Evolutionary conservation across 2,113 vertebrate species (phyloP), one percentile per base, ranked within the genome.

Genomic region (Megatriorchis doriae): DNA sequence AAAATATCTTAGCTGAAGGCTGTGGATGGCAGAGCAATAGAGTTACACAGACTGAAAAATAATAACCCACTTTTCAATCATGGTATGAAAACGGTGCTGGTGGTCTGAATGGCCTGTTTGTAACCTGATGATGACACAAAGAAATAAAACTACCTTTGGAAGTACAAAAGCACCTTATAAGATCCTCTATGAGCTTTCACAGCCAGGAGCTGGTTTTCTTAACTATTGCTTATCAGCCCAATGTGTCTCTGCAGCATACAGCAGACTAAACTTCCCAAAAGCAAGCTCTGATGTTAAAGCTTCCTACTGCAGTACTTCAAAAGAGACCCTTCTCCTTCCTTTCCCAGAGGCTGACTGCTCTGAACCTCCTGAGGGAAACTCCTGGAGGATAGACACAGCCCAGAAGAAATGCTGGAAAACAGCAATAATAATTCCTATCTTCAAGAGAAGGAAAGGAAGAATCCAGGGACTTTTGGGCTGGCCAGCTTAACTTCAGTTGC

Each of bases 1-100:
- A 93, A 97, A 96, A 74, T 79, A 18, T 18, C 84, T 80, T 83
- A 75, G 88, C 93, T 90, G 82, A 90, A 75, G 86, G 62, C 75
- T 34, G 65, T 40, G 75, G 77, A 19, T 55, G 72, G 55, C 36
- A 58, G 42, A 82, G 67, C 61, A 72, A 56, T 32, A 65, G 66
- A n/a, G 29, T 62, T 88, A 62, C 21, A 29, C 32, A 55, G 58
- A 27, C 31, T 48, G 52, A 50, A 81, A 88, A 93, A 86, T 70
- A 92, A 73, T 52, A 89, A 91, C n/a, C 16, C 3, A 22, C n/a
- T 71, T 88, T 88, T 91, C 71, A 91, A 4, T 66, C 79, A 25
- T 34, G 31, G 6, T n/a, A 12, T 56, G 48, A 26, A 27, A 65
- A 50, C 0, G 2, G 16, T 87, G 58, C 61, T 84, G 27, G 26